Conservation (phyloP, 1,140 invertebrate species). For the Pemphigus obesinymphae region DNA sequence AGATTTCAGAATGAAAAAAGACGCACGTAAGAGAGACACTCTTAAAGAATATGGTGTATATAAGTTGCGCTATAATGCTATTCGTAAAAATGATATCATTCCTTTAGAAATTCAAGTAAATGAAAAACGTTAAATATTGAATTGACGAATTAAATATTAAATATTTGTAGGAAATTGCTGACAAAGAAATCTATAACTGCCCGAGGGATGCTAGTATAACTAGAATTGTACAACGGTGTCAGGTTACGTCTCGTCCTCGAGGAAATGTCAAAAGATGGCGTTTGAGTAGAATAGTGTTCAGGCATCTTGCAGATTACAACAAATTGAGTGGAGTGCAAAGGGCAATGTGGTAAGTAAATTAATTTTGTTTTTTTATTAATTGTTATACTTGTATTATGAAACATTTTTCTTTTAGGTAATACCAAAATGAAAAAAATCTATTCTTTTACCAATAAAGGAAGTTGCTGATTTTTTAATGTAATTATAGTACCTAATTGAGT, state of each 20-base stretch:
- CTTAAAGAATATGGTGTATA: slow-evolving; percentile 66
- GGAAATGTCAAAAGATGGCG: slow-evolving; percentile 72
- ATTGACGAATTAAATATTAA: not conserved
- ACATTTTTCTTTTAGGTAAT: slow-evolving; percentile 12
- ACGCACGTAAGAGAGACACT: slow-evolving; percentile 71
- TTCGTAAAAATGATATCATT: slow-evolving; percentile 76
- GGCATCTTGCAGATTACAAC: slow-evolving; percentile 85
- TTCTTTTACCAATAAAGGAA: not conserved
- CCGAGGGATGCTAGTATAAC: slow-evolving; percentile 66
- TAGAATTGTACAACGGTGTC: slow-evolving; percentile 67
- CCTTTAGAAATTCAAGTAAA: slow-evolving; percentile 69
- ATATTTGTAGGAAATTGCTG: slow-evolving; percentile 58
- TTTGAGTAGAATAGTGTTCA: slow-evolving; percentile 80
- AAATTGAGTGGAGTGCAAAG: slow-evolving; percentile 79
- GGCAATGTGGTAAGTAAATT: slow-evolving; percentile 68
- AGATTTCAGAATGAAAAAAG: slow-evolving; percentile 72
- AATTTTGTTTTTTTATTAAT: not conserved
- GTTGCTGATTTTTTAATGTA: too few species aligned
- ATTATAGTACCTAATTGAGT: not conserved
- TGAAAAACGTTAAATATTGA: too few species aligned
- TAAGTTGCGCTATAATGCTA: slow-evolving; percentile 67
- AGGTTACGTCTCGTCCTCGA: slow-evolving; percentile 70
- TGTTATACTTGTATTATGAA: not conserved
- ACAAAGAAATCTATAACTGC: slow-evolving; percentile 67
- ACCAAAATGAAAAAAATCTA: not conserved